Conservation (phyloP, 1,140 invertebrate genomes). For the Heliothis subflexa region DNA sequence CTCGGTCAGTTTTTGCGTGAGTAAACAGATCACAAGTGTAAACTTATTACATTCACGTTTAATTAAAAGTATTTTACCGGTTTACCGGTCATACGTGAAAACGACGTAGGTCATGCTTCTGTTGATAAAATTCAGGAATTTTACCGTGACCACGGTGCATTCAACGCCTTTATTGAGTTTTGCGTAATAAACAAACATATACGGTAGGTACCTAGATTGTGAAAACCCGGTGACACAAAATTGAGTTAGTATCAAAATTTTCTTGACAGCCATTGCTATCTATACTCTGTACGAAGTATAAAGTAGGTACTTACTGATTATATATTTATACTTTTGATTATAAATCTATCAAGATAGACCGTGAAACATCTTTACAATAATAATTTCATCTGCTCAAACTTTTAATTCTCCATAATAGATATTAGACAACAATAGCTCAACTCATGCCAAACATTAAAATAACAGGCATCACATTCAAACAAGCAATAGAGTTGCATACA, state of each 20-base stretch:
- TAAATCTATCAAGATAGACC: background rate
- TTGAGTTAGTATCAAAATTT: background rate
- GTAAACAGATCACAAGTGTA: no score
- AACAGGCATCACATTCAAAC: constrained; percentile 8
- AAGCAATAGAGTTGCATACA: constrained; percentile 8
- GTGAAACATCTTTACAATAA: background rate
- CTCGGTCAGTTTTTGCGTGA: no score
- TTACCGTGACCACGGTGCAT: constrained; percentile 30
- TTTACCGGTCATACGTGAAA: no score
- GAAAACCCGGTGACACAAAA: background rate
- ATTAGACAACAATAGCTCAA: background rate
- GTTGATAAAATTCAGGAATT: constrained; percentile 51
- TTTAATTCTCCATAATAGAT: no score
- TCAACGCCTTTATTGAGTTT: background rate
- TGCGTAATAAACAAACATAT: background rate
- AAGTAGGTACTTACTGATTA: background rate
- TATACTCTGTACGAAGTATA: no score
- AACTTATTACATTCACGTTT: no score
- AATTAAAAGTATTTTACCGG: no score
- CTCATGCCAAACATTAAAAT: background rate
- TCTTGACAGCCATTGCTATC: background rate
- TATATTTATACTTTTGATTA: no score
- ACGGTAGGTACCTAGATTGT: background rate
- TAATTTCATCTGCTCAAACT: background rate
- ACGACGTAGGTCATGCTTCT: background rate